Base-by-base conservation (phyloP, 2,888 invertebrate species). In the Dryobota labecula region DNA sequence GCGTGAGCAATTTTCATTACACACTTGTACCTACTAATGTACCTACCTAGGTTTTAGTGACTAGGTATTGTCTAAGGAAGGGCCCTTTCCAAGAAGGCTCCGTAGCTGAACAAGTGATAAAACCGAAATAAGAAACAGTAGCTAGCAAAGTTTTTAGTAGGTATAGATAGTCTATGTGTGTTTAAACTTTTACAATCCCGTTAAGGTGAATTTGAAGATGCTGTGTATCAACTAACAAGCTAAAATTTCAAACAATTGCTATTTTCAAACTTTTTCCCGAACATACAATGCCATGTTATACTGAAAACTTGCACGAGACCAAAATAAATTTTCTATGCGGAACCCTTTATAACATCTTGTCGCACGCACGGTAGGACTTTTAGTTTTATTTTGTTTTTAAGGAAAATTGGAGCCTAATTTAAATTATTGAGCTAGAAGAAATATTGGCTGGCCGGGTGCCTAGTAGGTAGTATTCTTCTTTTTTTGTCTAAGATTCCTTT, bases 351-450 rank as follows among this genome's bases (percentile, higher is more conserved):
- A 30, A 20, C 27, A 33, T 36, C 11, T 36, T 33, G 63, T 56
- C 30, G 76, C 30, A 77, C 70, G 70, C 54, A 70, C 49, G 11
- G 70, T 45, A 49, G 43, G 38, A 38, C 45, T 57, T 74, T 76
- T 68, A 45, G 27, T 56, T 70, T 85, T 70, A 49, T 70, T 80
- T 70, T 80, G 54, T 72, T 70, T 73, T 77, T 82, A 70, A 80
- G 15, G 54, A 84, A 85, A 84, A 84, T 84, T 81, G 69, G 65
- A 78, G 63, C 49, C 66, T 76, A 82, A 82, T 86, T 84, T 84
- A 86, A 84, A 85, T 84, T 86, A 86, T 86, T 80, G 76, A 57
- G 73, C 57, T 73, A 61, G 69, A 76, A 76, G 72, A 81, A 67
- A 72, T 81, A 76, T 83, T 69, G 57, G 64, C 62, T 83, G 65